These are phyloP conservation scores for Plodia interpunctella DNA, from an alignment of 1,140 invertebrate species.

Conservation along the genomic window DNA sequence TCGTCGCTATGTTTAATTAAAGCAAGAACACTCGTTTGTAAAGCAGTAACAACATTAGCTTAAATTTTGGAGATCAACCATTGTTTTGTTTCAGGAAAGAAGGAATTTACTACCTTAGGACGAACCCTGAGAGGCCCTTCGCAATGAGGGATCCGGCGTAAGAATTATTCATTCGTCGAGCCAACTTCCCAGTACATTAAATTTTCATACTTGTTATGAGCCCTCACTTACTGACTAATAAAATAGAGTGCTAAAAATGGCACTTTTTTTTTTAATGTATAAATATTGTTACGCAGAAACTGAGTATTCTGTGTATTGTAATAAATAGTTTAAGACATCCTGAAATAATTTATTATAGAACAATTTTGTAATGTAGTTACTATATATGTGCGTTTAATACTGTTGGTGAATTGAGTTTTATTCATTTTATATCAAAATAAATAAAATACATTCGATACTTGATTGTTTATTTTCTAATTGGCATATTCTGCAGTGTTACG, in stretches of 20 bases:
- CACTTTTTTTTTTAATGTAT: too few relatives aligned
- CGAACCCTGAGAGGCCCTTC: constrained; percentile 59
- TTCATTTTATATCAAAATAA: too few relatives aligned
- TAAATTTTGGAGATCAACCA: constrained; percentile 34
- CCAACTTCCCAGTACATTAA: constrained; percentile 57
- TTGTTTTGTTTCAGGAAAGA: constrained; percentile 64
- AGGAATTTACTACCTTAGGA: constrained; percentile 70
- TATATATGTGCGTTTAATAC: too few relatives aligned
- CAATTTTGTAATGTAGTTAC: too few relatives aligned
- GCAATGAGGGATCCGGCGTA: constrained; percentile 49
- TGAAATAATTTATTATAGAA: too few relatives aligned
- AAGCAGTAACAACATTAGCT: constrained; percentile 32
- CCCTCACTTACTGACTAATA: not conserved
- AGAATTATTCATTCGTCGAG: constrained; percentile 49
- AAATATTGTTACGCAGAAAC: too few relatives aligned
- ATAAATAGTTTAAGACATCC: too few relatives aligned
- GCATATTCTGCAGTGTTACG: too few relatives aligned
- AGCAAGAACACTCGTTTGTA: constrained; percentile 45
- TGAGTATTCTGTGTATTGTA: too few relatives aligned
- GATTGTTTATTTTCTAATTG: too few relatives aligned
- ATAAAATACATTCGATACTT: too few relatives aligned
- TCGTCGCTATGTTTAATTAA: constrained; percentile 39
- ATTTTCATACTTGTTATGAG: constrained; percentile 34
- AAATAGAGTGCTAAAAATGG: not conserved
- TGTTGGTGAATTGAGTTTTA: too few relatives aligned